Percentiles rank a stretch among this genome's conserved stretches.
Conservation (phyloP, 1,140 invertebrate genomes). For the Whitmania pigra region DNA sequence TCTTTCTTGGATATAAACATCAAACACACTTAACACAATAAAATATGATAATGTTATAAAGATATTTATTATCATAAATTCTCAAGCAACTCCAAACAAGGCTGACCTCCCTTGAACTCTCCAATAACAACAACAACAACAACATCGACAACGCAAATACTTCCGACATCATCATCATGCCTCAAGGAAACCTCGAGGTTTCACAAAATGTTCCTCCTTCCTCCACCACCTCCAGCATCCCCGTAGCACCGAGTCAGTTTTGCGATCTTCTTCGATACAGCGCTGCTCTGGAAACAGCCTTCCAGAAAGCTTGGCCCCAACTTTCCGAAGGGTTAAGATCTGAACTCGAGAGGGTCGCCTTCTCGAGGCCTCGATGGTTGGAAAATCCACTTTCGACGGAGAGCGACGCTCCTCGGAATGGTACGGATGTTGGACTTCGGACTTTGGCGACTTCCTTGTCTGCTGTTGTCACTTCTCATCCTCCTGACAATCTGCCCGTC, state of each 20-base stretch:
- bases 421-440: too few relatives aligned
- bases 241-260: background rate
- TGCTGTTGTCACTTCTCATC: too few relatives aligned
- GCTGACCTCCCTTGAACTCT: background rate
- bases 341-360: background rate
- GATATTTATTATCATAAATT: too few relatives aligned
- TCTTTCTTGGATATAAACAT: too few relatives aligned
- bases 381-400: background rate
- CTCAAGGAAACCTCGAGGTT: background rate
- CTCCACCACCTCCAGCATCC: too few relatives aligned
- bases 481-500: too few relatives aligned
- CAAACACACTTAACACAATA: too few relatives aligned
- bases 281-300: background rate
- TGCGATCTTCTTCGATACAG: background rate
- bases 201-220: too few relatives aligned
- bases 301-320: background rate
- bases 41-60: too few relatives aligned
- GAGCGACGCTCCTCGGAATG: too few relatives aligned
- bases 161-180: background rate
- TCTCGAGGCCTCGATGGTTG: background rate
- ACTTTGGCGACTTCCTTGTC: too few relatives aligned
- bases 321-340: background rate
- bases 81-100: too few relatives aligned
- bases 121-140: background rate
- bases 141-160: background rate